These are phyloP conservation scores for Zelleria hepariella DNA, from an alignment of 2,888 invertebrate genomes.

Conservation along the genomic window DNA sequence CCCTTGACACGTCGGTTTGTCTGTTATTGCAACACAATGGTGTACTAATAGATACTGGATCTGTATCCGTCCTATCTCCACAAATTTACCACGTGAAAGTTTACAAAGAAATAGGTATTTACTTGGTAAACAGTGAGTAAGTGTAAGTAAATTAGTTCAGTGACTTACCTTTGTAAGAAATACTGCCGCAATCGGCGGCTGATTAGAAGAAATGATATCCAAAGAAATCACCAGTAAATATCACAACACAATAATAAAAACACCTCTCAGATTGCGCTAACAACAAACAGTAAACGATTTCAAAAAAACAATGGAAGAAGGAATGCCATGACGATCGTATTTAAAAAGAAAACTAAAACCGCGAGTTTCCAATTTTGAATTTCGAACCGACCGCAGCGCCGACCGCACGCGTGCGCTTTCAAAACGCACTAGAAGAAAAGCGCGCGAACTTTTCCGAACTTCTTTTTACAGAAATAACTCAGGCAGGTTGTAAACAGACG, in stretches of 20 bases:
- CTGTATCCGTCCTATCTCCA: not conserved
- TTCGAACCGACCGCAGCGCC: slow-evolving; percentile 2
- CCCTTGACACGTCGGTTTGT: slow-evolving; percentile 8
- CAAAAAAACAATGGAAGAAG: slow-evolving; percentile 16
- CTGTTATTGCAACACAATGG: not conserved
- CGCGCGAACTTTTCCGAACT: not conserved
- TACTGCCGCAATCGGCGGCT: not conserved
- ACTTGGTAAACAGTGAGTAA: no score
- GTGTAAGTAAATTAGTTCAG: not conserved
- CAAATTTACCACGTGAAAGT: no score
- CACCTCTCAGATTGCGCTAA: slow-evolving; percentile 3
- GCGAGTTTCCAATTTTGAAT: slow-evolving; percentile 16
- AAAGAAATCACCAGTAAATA: slow-evolving; percentile 9
- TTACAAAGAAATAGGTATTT: no score
- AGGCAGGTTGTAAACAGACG: slow-evolving; percentile 30
- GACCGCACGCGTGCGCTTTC: not conserved
- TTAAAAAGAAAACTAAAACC: slow-evolving; percentile 20
- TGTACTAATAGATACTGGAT: not conserved
- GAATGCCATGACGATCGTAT: slow-evolving; percentile 16
- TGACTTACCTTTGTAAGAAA: slow-evolving; percentile 14
- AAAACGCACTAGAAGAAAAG: not conserved
- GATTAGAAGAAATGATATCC: slow-evolving; percentile 10
- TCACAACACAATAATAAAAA: slow-evolving; percentile 15
- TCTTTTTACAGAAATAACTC: slow-evolving; percentile 46
- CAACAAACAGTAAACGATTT: slow-evolving; percentile 19